Base-by-base conservation (phyloP, 2,888 invertebrate genomes). In the Bellardia pandia region DNA sequence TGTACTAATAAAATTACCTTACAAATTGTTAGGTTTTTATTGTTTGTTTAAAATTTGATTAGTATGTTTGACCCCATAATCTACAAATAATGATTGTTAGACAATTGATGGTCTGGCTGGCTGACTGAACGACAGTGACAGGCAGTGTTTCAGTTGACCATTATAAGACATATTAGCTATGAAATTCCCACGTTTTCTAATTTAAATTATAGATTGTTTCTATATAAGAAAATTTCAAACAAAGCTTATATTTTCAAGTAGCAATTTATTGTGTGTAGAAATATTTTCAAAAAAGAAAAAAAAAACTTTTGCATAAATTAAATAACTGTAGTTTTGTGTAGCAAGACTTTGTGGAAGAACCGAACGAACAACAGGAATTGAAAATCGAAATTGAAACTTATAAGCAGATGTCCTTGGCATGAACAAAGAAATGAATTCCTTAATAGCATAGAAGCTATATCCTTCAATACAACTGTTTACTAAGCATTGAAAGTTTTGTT, bases 261-360 rank as follows among this genome's bases (percentile, higher is more conserved):
- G 5, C 4, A 37, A 37, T 45, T 56, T 4, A 16, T 45, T 2
- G 13, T 23, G 13, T 23, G 23, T 23, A 53, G 16, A 13, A 8
- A 16, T 48, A 33, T 30, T 48, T 53, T 0, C 2, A 6, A 8
- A 48, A 68, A 23, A 23, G 23, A 1, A 23, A 23, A 23, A 23
- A 23, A 23, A 23, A 80, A 80, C 86, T 88, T 88, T 88, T 88
- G 88, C 78, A 85, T 88, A 88, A 88, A 88, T 88, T 88, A 88
- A 66, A 66, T 45, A 79, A 88, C 88, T 88, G 88, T 88, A 88
- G 40, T 56, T 11, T 62, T 51, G 13, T 48, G 14, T 45, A 40
- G 40, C 62, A 71, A 79, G 58, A 75, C 72, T 71, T 74, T 56
- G 9, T 40, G 16, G 45, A 40, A 66, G 64, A 75, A 45, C 51